Evolutionary conservation across 1,140 invertebrate species (phyloP), one percentile per base, ranked within the genome.

Genomic region (Solenopsis fugax): DNA sequence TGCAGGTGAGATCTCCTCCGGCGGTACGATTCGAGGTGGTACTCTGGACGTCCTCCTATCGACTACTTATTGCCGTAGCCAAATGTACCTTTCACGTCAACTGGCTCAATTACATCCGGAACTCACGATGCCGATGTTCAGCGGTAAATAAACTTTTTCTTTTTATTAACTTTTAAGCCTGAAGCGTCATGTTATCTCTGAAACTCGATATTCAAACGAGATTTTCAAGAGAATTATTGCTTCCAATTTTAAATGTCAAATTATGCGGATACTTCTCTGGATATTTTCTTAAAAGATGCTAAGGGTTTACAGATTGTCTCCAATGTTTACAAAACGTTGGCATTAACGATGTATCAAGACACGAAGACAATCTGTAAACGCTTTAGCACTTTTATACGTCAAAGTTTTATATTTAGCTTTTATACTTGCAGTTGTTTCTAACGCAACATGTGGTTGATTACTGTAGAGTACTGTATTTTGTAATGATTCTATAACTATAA

Each of bases 61-160:
- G 41, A 97, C 97, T 2, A 98, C 98, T 1, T 99, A 99, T 95
- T 99, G 98, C 93, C 97, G 98, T 52, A 98, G 98, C 54, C 99
- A 99, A 95, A 97, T 98, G 91, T 98, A 98, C 94, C 96, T 99
- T 4, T 99, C 98, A 0, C 96, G 98, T 80, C 98, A 99, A 93
- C 95, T 99, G 85, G 98, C 99, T 0, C 97, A 98, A 80, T 95
- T 99, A 13, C 99, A 99, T 94, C 98, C 99, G 0, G 99, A 99
- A 92, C 96, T 99, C 0, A 99, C 99, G 12, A 99, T 99, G 98
- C 98, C 99, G 0, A 99, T 99, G 97, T 99, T 99, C 95, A 99
- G 99, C 93, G 98, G 98, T 99, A 94, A 96, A 94, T 94, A 81
- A 0, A 73, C 45, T 16, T 16, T 41, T 0, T 52, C 4, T 0